These are phyloP conservation scores for Chaetoderma sp. DNA, from an alignment of 2,888 invertebrate genomes.

Conservation along the genomic window DNA sequence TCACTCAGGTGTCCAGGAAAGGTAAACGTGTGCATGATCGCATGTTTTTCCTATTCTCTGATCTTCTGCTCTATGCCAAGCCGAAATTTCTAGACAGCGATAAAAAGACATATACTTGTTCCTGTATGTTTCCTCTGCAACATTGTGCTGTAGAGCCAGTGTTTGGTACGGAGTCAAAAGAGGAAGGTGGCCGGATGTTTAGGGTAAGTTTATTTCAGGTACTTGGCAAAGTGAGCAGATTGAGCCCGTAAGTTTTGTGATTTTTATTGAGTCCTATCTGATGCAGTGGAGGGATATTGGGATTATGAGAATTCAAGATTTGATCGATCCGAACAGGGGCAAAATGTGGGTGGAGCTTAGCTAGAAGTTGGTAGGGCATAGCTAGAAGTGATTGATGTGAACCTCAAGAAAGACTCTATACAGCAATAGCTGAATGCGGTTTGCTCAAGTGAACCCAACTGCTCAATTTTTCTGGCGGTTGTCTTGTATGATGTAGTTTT, in stretches of 20 bases:
- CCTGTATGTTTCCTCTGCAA: constrained; percentile 78
- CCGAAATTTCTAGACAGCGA: constrained; percentile 73
- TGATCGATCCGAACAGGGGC: too few species aligned
- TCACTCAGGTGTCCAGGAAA: constrained; percentile 71
- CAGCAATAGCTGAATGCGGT: too few species aligned
- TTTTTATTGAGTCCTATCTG: too few species aligned
- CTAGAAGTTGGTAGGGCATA: neutral
- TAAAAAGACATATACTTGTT: constrained; percentile 74
- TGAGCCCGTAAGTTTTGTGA: too few species aligned
- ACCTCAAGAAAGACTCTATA: neutral
- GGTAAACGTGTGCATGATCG: constrained; percentile 71
- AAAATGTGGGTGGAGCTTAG: neutral
- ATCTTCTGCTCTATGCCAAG: constrained; percentile 82
- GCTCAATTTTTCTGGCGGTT: too few species aligned
- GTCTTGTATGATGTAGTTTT: too few species aligned
- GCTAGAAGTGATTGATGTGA: neutral
- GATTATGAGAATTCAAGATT: too few species aligned
- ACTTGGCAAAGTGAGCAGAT: neutral
- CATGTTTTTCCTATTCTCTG: constrained; percentile 80
- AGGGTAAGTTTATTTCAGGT: constrained; percentile 38
- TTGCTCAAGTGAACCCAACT: too few species aligned
- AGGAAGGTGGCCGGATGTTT: constrained; percentile 52
- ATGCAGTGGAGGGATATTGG: too few species aligned
- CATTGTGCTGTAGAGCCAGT: constrained; percentile 77
- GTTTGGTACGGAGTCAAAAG: constrained; percentile 73